Evolutionary conservation across 2,113 vertebrate genomes (phyloP).

Genomic region (Catharus bicknelli): DNA sequence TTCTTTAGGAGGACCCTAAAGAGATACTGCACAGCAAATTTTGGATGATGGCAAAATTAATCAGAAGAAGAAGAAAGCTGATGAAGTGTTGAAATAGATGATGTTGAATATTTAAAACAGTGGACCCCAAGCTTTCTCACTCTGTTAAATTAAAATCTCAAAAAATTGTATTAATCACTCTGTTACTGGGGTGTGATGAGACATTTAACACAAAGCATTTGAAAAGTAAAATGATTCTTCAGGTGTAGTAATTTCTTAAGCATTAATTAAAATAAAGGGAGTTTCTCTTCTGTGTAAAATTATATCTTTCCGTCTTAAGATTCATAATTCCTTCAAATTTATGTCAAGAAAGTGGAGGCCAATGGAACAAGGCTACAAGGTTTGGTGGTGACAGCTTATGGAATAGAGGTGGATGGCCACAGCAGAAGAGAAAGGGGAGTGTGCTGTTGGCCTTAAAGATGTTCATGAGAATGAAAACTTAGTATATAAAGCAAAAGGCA

Average conservation of each 20-base stretch:
- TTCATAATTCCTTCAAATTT: background rate
- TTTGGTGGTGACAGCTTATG: background rate
- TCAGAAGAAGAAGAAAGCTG: background rate
- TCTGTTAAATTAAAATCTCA: background rate
- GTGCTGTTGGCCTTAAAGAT: background rate
- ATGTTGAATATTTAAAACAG: background rate
- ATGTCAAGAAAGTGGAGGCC: background rate
- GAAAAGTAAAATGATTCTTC: background rate
- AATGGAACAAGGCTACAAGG: background rate
- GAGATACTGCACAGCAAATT: background rate
- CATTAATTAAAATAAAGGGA: background rate
- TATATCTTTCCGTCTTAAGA: background rate
- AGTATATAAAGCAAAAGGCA: background rate
- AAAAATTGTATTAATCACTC: background rate
- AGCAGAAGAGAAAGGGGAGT: background rate
- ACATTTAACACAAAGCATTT: background rate
- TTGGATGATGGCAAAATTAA: background rate
- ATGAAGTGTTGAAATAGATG: background rate
- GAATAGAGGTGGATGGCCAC: background rate
- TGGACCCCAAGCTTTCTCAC: background rate
- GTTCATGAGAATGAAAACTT: background rate
- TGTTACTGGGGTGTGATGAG: background rate
- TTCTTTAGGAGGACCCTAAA: background rate
- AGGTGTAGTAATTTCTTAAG: background rate
- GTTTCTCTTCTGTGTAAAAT: background rate